Base-by-base conservation (phyloP, 2,113 vertebrate genomes). In the Perca flavescens region DNA sequence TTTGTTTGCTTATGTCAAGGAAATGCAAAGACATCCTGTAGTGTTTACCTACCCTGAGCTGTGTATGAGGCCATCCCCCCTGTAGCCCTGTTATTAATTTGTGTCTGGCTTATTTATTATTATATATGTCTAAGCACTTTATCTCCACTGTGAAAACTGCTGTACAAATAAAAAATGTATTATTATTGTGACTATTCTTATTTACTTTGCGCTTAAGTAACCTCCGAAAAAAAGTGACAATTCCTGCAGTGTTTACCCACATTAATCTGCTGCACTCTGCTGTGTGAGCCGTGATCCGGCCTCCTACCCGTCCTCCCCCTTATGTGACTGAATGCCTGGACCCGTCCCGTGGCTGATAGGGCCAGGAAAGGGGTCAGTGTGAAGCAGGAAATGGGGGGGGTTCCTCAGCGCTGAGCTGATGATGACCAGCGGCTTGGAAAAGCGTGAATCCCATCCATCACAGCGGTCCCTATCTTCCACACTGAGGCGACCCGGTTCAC, bases 351-450 rank as follows among this genome's bases (percentile, higher is more conserved):
- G 86, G 75, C 85, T 92, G 91, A 94, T 93, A 79, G 93, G 91
- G 82, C 58, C 85, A 85, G 80, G 62, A 85, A 43, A 53, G 78
- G 80, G 92, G 92, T 93, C 91, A 94, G 61, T 1, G 25, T 16
- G 40, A 82, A 83, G 80, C 88, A 93, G 92, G 91, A 92, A 93
- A 92, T 79, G 78, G 89, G 34, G 80, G 40, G 78, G 78, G 89
- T 80, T 83, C 69, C 77, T 64, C 52, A 28, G 77, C 53, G 73
- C 84, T 86, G 61, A 74, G 77, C 57, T 72, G 80, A 86, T 89
- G 92, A 93, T 93, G 90, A 91, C 85, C 91, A 92, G 87, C 71
- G 77, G 90, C 84, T 88, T 88, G 90, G 90, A 93, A 43, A 92
- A 91, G 81, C 54, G 28, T 12, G n/a, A 40, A 61, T 74, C 71